A percentile compares a stretch with the other conserved stretches of the same genome.
Conservation (phyloP, 92 coral and sea anemone species). For the Umimayanthus kanabou region DNA sequence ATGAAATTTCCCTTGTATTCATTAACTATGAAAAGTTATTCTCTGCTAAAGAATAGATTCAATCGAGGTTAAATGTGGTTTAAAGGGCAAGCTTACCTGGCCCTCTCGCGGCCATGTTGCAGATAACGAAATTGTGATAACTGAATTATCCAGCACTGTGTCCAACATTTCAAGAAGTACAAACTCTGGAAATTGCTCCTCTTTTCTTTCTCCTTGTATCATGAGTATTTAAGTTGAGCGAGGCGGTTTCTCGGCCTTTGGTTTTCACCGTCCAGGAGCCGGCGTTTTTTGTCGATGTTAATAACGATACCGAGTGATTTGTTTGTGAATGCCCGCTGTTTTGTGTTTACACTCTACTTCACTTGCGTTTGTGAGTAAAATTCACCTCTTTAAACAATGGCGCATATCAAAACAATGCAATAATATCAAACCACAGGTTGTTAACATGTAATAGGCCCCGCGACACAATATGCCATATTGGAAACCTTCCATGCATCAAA, state of each 20-base stretch:
- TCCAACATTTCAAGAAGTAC: background rate
- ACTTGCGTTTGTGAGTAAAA: background rate
- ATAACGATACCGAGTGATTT: background rate
- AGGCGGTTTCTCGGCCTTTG: background rate
- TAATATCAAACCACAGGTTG: background rate
- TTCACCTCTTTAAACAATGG: background rate
- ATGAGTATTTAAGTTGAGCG: background rate
- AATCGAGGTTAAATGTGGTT: background rate
- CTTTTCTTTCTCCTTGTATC: background rate
- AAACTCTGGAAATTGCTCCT: background rate
- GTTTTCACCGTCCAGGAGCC: background rate
- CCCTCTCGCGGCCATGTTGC: slow-evolving; percentile 6
- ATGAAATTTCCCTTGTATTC: too few relatives aligned
- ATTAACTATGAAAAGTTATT: too few relatives aligned
- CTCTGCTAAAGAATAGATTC: background rate
- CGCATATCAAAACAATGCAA: background rate
- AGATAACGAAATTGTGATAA: background rate
- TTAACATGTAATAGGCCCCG: background rate
- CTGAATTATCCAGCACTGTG: background rate
- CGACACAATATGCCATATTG: too few relatives aligned
- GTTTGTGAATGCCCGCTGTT: slow-evolving; percentile 3
- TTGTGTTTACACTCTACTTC: background rate
- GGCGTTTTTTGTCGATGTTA: background rate
- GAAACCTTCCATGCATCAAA: too few relatives aligned
- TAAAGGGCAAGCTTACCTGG: background rate